These are phyloP conservation scores for Parazoanthus swiftii DNA, from an alignment of 92 coral and sea anemone genomes.

Conservation along the genomic window DNA sequence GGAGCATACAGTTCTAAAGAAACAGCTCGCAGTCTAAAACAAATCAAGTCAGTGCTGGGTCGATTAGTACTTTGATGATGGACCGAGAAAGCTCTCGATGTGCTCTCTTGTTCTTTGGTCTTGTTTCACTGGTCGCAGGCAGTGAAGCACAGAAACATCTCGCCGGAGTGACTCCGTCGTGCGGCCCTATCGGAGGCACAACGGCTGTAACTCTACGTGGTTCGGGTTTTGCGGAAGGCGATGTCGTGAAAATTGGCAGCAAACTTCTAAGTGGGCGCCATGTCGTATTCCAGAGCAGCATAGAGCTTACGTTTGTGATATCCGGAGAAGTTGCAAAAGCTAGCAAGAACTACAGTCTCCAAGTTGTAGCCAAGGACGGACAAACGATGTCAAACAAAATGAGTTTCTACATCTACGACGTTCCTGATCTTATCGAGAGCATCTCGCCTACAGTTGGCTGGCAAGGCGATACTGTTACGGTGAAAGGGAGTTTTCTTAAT, in stretches of 20 bases:
- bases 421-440: conserved; percentile 6
- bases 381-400: conserved; percentile 13
- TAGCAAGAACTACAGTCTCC: conserved; percentile 24
- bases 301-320: neutral
- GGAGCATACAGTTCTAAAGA: too few species aligned
- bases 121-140: neutral
- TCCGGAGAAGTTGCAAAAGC: conserved; percentile 4
- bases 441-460: conserved; percentile 28
- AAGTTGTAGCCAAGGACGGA: conserved; percentile 19
- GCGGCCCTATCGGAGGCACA: conserved; percentile 21
- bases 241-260: neutral
- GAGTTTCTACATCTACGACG: conserved; percentile 23
- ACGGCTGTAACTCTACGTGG: conserved; percentile 16
- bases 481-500: conserved; percentile 19
- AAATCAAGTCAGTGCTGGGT: too few species aligned
- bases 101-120: neutral
- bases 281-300: neutral
- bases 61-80: neutral
- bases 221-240: neutral
- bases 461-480: conserved; percentile 19
- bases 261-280: neutral
- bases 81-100: neutral
- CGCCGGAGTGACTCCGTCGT: conserved; percentile 1
- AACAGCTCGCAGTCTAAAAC: too few species aligned
- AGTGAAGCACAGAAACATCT: neutral